Conservation (phyloP, 2,888 invertebrate species). For the Athalia rosae region DNA sequence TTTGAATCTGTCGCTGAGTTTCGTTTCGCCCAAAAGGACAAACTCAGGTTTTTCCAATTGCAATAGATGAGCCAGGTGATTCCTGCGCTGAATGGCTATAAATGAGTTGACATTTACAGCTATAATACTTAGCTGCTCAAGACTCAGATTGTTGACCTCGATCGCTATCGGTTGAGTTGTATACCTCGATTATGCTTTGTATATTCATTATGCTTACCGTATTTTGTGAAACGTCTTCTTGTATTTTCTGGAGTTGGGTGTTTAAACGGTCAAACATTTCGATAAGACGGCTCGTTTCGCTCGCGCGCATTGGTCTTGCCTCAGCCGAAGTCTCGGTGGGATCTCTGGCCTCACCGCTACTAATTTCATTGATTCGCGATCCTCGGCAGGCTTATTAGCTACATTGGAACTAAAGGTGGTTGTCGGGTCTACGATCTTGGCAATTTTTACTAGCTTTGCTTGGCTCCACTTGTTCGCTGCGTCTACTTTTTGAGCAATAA, state of each 20-base stretch:
- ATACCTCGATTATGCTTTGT: neutral
- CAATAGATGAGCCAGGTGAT: constrained; percentile 39
- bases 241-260: neutral
- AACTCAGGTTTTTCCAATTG: constrained; percentile 43
- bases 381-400: neutral
- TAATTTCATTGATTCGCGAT: neutral
- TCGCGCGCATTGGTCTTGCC: neutral
- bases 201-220: neutral
- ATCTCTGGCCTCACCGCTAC: neutral
- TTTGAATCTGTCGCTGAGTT: constrained; percentile 42
- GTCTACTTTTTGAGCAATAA: neutral
- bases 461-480: too few relatives aligned
- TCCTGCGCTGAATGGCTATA: constrained; percentile 46
- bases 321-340: neutral
- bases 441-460: neutral
- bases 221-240: neutral
- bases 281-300: neutral
- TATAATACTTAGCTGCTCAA: neutral
- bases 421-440: neutral
- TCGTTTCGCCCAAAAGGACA: constrained; percentile 48
- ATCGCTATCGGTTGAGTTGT: neutral
- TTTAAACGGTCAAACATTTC: neutral
- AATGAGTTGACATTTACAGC: constrained; percentile 52
- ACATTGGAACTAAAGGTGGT: neutral
- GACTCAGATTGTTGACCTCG: neutral